Evolutionary conservation across 2,888 invertebrate genomes (phyloP), one percentile per base, ranked within the genome.

Genomic region (Scaptomyza caliginosa): DNA sequence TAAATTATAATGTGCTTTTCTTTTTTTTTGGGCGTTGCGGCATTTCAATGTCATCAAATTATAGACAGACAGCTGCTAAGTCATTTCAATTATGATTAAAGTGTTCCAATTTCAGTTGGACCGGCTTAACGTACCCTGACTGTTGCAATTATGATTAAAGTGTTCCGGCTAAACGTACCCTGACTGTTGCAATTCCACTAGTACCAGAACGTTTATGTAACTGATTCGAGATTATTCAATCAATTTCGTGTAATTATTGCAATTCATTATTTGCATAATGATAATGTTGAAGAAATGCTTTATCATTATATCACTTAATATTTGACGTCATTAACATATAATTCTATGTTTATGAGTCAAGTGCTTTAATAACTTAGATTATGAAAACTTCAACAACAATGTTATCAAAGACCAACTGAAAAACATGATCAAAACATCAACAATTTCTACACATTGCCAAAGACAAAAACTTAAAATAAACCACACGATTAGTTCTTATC

Each of bases 21-120:
- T 26, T 10, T 34, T 16, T 16, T 8, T 32, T 38, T 17, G 28
- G 38, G 19, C 1, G 16, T 28, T 26, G 16, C 32, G 24, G 2
- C 4, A 40, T 45, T 59, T 69, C 71, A 69, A 65, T 70, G 71
- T 46, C 59, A 65, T 17, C 17, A 42, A 57, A 13, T 2, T 19
- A 13, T 7, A 16, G 34, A 36, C 26, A 39, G 10, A 3, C 30
- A 21, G 21, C 13, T 32, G 30, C 63, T 26, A n/a, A 39, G 11
- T 32, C 21, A 32, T 13, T 13, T 32, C 21, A 16, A 24, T 26
- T 13, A 6, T 32, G 45, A n/a, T 19, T 17, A 32, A 21, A 34
- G 28, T 26, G 17, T 16, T 13, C 3, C n/a, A 48, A 34, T 49
- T 34, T 13, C 43, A 38, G 2, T 11, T 21, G 7, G 30, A 13